phyloP scores from a whole-genome alignment of 2,113 vertebrate species.

The Alectura lathami region DNA sequence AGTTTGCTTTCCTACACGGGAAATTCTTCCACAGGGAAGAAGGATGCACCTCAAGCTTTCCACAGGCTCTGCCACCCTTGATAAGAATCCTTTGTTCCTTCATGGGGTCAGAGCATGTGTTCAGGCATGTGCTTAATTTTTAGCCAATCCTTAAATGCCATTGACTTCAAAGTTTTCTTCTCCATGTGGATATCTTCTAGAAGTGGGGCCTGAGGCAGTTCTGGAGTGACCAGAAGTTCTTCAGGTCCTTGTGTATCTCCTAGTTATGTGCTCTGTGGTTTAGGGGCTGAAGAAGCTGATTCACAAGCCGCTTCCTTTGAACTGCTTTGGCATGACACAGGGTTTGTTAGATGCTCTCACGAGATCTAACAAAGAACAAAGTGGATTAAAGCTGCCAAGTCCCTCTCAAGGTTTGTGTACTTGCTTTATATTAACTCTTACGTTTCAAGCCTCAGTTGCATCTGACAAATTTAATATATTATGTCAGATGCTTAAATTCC shows the following conservation, averaged over 20 bases:
- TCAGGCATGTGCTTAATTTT: background rate
- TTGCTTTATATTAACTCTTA: background rate
- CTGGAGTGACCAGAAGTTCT: background rate
- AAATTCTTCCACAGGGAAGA: background rate
- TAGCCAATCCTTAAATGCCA: background rate
- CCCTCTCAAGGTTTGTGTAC: background rate
- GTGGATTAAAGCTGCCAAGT: background rate
- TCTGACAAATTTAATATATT: background rate
- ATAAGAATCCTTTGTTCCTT: background rate
- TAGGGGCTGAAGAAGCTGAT: background rate
- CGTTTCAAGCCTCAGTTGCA: background rate
- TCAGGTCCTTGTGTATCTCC: background rate
- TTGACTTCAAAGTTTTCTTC: background rate
- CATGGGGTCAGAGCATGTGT: background rate
- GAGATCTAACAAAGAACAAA: constrained; percentile 33
- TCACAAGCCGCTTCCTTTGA: background rate
- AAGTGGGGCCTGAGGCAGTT: background rate
- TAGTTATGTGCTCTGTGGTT: background rate
- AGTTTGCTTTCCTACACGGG: background rate
- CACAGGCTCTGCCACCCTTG: background rate
- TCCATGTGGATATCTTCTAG: background rate
- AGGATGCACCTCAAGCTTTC: background rate
- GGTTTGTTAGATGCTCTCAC: constrained; percentile 23
- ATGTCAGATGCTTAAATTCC: background rate
- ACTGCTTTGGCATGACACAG: background rate